Percentiles rank a stretch among this genome's conserved stretches.
Conservation (phyloP, 1,140 invertebrate genomes). For the Protaetia brevitarsis region DNA sequence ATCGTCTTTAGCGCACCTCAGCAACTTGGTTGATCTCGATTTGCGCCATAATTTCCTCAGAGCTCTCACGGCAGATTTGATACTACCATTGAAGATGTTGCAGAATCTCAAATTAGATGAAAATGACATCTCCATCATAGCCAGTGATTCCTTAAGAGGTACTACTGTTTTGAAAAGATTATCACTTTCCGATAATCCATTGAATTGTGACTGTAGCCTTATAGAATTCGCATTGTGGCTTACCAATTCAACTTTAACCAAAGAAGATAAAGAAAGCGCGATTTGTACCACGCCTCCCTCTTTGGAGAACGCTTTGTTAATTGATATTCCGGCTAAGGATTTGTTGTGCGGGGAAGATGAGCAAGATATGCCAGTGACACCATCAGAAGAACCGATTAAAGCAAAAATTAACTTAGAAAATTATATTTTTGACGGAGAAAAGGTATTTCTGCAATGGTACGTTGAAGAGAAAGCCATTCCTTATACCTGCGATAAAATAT, state of each 20-base stretch:
- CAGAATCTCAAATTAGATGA: conserved; percentile 70
- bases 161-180: conserved; percentile 63
- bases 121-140: conserved; percentile 81
- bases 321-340: conserved; percentile 65
- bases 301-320: conserved; percentile 72
- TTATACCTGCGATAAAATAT: conserved; percentile 69
- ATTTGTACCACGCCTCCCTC: conserved; percentile 81
- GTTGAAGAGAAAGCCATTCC: conserved; percentile 57
- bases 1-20: conserved; percentile 71
- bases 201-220: conserved; percentile 81
- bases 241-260: conserved; percentile 57
- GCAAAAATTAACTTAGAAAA: conserved; percentile 54
- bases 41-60: conserved; percentile 78
- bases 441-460: conserved; percentile 59
- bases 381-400: conserved; percentile 50
- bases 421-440: conserved; percentile 55
- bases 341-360: conserved; percentile 63
- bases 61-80: conserved; percentile 71
- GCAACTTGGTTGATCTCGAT: conserved; percentile 66
- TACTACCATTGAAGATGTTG: conserved; percentile 68
- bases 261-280: conserved; percentile 65
- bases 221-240: conserved; percentile 75
- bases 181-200: conserved; percentile 66
- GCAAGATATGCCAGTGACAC: conserved; percentile 50
- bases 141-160: conserved; percentile 64